Conservation (phyloP, 2,888 invertebrate species). For the Protonemura montana region DNA sequence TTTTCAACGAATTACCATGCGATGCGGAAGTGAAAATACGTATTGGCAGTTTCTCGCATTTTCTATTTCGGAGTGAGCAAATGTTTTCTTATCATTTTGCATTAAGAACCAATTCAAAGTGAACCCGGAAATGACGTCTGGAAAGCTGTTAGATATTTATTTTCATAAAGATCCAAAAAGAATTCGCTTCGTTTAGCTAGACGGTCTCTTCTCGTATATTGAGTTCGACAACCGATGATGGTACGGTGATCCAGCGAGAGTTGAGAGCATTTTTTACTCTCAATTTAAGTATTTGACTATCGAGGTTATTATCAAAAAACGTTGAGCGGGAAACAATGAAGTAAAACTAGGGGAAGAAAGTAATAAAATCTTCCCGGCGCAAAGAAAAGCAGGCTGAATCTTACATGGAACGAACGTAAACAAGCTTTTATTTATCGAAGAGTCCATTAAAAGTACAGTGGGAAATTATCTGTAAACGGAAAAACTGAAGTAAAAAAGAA, state of each 20-base stretch:
- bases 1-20: background rate
- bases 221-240: background rate
- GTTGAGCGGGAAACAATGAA: background rate
- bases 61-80: background rate
- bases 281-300: slow-evolving; percentile 32
- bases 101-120: background rate
- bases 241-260: background rate
- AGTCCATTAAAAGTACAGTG: background rate
- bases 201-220: background rate
- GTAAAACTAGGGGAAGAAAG: slow-evolving; percentile 20
- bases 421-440: background rate
- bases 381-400: background rate
- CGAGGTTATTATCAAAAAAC: slow-evolving; percentile 10
- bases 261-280: no score
- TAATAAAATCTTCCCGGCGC: background rate
- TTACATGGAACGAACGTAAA: background rate
- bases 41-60: background rate
- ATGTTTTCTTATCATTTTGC: slow-evolving; percentile 7
- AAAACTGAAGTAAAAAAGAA: no score
- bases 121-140: background rate
- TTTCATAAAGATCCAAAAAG: background rate
- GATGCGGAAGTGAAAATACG: background rate
- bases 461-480: background rate
- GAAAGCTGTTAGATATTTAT: background rate
- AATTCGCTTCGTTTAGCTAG: no score